A percentile compares a stretch with the other conserved stretches of the same genome.
Evolutionary conservation across 2,113 vertebrate species (phyloP).

Genomic region (Gorilla gorilla): DNA sequence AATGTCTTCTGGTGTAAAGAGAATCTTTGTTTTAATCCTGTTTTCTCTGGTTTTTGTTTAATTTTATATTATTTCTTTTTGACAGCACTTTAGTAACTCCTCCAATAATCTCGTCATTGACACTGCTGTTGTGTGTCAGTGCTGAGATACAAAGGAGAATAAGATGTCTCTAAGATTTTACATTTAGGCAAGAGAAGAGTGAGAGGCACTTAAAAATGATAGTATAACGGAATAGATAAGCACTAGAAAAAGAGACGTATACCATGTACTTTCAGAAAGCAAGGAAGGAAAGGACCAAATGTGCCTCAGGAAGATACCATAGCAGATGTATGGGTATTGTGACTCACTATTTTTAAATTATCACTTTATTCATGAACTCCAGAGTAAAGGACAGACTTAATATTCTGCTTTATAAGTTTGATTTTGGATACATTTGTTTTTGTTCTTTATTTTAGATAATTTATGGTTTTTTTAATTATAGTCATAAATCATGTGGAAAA

Average conservation of each 20-base stretch:
- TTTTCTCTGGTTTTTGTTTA: constrained; percentile 1
- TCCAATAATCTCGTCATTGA: neutral
- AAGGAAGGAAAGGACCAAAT: neutral
- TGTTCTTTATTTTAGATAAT: neutral
- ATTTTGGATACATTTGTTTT: neutral
- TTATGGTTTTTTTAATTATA: neutral
- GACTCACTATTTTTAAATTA: neutral
- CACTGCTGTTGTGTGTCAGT: neutral
- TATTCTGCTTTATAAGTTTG: neutral
- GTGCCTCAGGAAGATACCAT: neutral
- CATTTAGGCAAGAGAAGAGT: neutral
- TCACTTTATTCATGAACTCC: neutral
- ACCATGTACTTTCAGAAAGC: neutral
- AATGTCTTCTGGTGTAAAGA: neutral
- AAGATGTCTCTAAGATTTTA: neutral
- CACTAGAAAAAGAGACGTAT: neutral
- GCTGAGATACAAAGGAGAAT: neutral
- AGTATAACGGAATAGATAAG: neutral
- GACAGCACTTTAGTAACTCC: neutral
- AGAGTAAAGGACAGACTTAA: neutral
- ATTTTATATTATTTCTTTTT: neutral
- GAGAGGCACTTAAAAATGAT: neutral
- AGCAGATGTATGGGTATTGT: neutral
- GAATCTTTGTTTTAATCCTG: neutral
- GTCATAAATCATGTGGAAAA: neutral